phyloP scores from a whole-genome alignment of 2,797 vertebrate genomes.

The Parauchenoglanis ngamensis region DNA sequence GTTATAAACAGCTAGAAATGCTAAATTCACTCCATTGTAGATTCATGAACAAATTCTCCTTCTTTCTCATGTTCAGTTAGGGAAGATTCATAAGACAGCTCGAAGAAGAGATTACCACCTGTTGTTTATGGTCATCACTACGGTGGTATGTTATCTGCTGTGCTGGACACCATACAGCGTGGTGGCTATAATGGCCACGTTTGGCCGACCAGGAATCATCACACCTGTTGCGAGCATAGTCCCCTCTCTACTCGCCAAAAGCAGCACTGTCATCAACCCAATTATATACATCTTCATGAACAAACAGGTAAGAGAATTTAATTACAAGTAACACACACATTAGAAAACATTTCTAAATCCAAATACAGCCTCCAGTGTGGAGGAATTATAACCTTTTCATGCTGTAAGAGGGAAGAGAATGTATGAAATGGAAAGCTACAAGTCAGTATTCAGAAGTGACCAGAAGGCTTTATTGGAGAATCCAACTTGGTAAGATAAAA shows the following conservation, averaged over 20 bases:
- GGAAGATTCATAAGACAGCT: slow-evolving; percentile 79
- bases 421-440: background rate
- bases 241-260: slow-evolving; percentile 85
- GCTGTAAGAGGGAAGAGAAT: background rate
- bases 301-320: slow-evolving; percentile 78
- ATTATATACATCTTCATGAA: slow-evolving; percentile 89
- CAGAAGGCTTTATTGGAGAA: slow-evolving; percentile 20
- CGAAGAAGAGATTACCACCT: slow-evolving; percentile 81
- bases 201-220: slow-evolving; percentile 78
- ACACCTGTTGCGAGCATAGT: slow-evolving; percentile 79
- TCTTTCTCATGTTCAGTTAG: slow-evolving; percentile 69
- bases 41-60: background rate
- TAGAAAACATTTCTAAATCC: background rate
- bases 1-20: background rate
- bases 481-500: background rate
- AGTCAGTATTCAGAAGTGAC: background rate
- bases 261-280: slow-evolving; percentile 86
- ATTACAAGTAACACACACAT: background rate
- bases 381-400: background rate
- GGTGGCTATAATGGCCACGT: slow-evolving; percentile 83
- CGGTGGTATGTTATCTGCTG: slow-evolving; percentile 79
- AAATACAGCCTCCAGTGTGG: background rate
- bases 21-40: background rate
- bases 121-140: slow-evolving; percentile 83
- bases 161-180: slow-evolving; percentile 86